Percentiles rank a stretch among this genome's conserved stretches.
Evolutionary conservation across 2,888 invertebrate genomes (phyloP).

Genomic region (Diabrotica balteata): DNA sequence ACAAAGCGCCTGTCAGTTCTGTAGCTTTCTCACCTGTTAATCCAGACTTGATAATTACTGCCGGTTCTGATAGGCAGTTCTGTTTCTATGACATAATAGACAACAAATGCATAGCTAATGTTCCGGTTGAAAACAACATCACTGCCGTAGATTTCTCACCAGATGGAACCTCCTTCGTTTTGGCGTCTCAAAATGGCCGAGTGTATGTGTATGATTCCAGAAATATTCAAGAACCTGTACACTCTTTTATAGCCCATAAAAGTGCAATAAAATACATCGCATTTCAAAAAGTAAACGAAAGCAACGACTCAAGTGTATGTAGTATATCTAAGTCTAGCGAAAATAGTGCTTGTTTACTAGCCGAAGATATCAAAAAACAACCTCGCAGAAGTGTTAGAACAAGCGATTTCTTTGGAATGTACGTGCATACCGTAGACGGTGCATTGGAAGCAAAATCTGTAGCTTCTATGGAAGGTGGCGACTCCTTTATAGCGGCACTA

Average conservation of each 20-base stretch:
- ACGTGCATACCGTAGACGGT: conserved; percentile 23
- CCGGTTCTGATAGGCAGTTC: conserved; percentile 66
- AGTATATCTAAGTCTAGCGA: conserved; percentile 22
- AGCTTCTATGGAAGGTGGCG: conserved; percentile 39
- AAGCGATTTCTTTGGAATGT: conserved; percentile 42
- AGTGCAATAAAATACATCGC: conserved; percentile 62
- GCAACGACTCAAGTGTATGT: conserved; percentile 17
- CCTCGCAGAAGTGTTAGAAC: conserved; percentile 28
- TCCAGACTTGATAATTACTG: conserved; percentile 64
- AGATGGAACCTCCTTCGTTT: conserved; percentile 62
- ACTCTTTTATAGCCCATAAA: conserved; percentile 63
- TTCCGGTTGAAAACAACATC: conserved; percentile 51
- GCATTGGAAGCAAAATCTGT: conserved; percentile 23
- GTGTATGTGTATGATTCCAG: conserved; percentile 66
- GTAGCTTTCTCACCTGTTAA: conserved; percentile 66
- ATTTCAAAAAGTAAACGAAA: conserved; percentile 55
- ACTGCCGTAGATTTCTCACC: conserved; percentile 54
- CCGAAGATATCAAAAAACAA: conserved; percentile 16
- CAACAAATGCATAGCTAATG: conserved; percentile 54
- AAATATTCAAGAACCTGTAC: conserved; percentile 61
- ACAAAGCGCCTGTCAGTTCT: conserved; percentile 67
- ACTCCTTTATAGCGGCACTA: conserved; percentile 52
- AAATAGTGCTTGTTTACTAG: conserved; percentile 4
- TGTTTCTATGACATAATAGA: conserved; percentile 65
- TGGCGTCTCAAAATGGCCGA: conserved; percentile 66